Percentiles rank a stretch among this genome's conserved stretches.
phyloP scores from a whole-genome alignment of 2,797 vertebrate species.

The Gephyroberyx darwinii region DNA sequence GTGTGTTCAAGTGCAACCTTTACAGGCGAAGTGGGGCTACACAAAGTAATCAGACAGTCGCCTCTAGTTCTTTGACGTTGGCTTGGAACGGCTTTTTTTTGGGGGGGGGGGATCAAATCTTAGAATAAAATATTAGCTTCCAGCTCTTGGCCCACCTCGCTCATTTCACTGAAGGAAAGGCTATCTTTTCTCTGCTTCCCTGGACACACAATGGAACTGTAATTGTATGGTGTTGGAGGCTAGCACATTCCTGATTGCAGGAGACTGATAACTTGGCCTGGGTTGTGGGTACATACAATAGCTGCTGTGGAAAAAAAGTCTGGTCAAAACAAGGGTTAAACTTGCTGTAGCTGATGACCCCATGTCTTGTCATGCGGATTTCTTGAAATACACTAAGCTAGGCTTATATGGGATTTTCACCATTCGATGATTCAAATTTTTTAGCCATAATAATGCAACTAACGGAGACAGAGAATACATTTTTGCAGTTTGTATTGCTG shows the following conservation, averaged over 20 bases:
- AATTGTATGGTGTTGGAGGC: conserved; percentile 28
- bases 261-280: conserved; percentile 37
- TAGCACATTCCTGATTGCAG: conserved; percentile 27
- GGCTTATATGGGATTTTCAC: too few relatives aligned
- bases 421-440: too few relatives aligned
- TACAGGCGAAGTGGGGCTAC: too few relatives aligned
- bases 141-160: conserved; percentile 2
- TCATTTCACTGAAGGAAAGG: not conserved
- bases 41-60: too few relatives aligned
- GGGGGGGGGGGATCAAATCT: too few relatives aligned
- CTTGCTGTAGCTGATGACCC: conserved; percentile 14
- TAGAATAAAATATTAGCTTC: not conserved
- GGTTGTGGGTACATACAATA: conserved; percentile 42
- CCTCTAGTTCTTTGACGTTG: too few relatives aligned
- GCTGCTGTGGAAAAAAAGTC: conserved; percentile 30
- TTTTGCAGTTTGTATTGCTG: too few relatives aligned
- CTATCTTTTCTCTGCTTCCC: conserved; percentile 17
- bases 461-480: too few relatives aligned
- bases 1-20: too few relatives aligned
- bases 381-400: conserved; percentile 5
- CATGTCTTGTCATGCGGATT: not conserved
- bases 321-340: conserved; percentile 32
- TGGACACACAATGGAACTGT: conserved; percentile 28
- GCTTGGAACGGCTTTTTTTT: too few relatives aligned
- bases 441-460: too few relatives aligned